Base-by-base conservation (phyloP, 2,888 invertebrate species). In the Cosmorhoe ocellata region DNA sequence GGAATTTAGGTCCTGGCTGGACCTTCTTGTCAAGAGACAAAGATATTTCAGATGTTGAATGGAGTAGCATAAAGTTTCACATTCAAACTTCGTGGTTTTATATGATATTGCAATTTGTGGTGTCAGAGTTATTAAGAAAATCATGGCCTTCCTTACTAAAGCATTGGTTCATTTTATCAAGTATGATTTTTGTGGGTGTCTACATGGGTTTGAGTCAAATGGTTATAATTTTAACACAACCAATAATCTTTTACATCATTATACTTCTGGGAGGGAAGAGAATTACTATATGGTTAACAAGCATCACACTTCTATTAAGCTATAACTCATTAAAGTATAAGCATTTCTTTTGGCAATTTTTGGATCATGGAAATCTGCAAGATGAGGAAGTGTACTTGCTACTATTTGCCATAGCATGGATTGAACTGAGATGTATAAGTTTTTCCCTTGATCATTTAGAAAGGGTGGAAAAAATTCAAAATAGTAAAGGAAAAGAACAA, bases 381-480 rank as follows among this genome's bases (percentile, higher is more conserved):
- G 91, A 91, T 65, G 91, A 92, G 59, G 84, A 90, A 59, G 84
- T 91, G 28, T 92, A 90, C 64, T 73, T 94, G 57, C 68, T 93
- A 42, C 82, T 92, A 50, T 84, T 91, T 52, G 83, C 90, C 28
- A 74, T 92, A 61, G 93, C 93, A 55, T 96, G 95, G 96, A 93
- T 92, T 70, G 93, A 93, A 77, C 84, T 94, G 62, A 93, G 95
- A 68, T 95, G 96, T 64, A 93, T 96, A 30, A 96, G 96, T 77
- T 96, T 92, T 76, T 92, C 92, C 62, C 83, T 95, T 52, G 94
- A 94, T 59, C 89, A 81, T 64, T 79, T 91, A 34, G 79, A 78
- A 40, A 76, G 51, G 64, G 71, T 66, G 51, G 69, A 71, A 59
- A 72, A 33, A 59, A 65, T 52, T 43, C 33, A 48, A 51, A 55